Conservation (phyloP, 2,113 vertebrate species). For the Centropristis striata region DNA sequence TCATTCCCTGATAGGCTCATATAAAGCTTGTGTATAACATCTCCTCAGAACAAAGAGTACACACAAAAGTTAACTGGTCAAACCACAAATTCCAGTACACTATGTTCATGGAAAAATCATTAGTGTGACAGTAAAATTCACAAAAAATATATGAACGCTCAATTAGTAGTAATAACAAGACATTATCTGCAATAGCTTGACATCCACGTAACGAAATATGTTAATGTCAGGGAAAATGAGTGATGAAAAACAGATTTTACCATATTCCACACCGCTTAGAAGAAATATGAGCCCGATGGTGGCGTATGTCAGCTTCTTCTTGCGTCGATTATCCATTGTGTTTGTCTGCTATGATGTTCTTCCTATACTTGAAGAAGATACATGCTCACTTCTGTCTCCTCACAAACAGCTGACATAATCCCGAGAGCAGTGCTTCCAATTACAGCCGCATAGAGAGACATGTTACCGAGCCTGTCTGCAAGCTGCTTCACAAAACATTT, state of each 20-base stretch:
- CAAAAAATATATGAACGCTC: too few species aligned
- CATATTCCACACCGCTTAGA: conserved; percentile 89
- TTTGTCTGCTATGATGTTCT: neutral
- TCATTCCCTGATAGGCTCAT: neutral
- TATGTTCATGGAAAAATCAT: neutral
- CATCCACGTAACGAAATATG: too few species aligned
- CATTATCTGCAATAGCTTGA: too few species aligned
- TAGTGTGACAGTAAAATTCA: neutral
- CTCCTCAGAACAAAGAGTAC: neutral
- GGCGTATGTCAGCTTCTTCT: conserved; percentile 83
- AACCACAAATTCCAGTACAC: neutral
- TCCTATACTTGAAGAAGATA: neutral
- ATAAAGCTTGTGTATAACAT: neutral
- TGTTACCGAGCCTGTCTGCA: neutral
- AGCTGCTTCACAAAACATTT: neutral
- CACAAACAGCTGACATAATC: conserved; percentile 34
- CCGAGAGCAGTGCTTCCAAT: conserved; percentile 56
- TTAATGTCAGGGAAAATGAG: too few species aligned
- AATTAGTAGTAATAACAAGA: too few species aligned
- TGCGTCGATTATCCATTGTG: conserved; percentile 80
- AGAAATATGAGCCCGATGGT: conserved; percentile 88
- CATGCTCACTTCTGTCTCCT: neutral
- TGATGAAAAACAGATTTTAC: conserved; percentile 73
- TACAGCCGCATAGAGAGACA: conserved; percentile 14
- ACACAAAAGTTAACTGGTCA: neutral